Percentiles rank a stretch among this genome's conserved stretches.
Evolutionary conservation across 2,113 vertebrate species (phyloP).

Genomic region (Oophaga pumilio): DNA sequence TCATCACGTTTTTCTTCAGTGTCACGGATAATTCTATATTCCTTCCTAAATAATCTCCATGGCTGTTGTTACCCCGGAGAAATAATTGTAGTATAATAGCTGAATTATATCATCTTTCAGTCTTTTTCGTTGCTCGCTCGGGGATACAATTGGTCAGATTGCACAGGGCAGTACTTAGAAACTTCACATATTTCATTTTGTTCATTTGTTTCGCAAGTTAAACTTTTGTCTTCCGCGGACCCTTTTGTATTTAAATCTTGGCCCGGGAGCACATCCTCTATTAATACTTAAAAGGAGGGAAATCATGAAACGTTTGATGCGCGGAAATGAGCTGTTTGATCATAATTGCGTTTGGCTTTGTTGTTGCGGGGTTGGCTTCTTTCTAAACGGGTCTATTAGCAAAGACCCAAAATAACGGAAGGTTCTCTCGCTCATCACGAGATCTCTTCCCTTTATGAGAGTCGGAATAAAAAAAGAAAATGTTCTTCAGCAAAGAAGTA

Average conservation of each 20-base stretch:
- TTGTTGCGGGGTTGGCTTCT: background rate
- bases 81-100: constrained; percentile 47
- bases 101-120: constrained; percentile 38
- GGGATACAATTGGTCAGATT: constrained; percentile 48
- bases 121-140: constrained; percentile 21
- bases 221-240: background rate
- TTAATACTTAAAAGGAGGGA: constrained; percentile 18
- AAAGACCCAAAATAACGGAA: background rate
- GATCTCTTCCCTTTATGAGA: background rate
- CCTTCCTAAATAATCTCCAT: constrained; percentile 45
- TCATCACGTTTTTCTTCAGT: constrained; percentile 42
- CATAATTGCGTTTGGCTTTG: background rate
- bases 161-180: constrained; percentile 8
- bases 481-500: background rate
- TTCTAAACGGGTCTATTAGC: background rate
- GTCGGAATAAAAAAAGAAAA: background rate
- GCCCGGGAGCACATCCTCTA: background rate
- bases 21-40: constrained; percentile 49
- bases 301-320: background rate
- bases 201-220: constrained; percentile 9
- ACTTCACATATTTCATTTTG: background rate
- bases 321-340: background rate
- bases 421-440: background rate
- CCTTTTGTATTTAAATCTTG: constrained; percentile 26
- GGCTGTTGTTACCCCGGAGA: constrained; percentile 34